These are phyloP conservation scores for Ornithoptera priamus DNA, from an alignment of 2,888 invertebrate genomes.

Conservation along the genomic window DNA sequence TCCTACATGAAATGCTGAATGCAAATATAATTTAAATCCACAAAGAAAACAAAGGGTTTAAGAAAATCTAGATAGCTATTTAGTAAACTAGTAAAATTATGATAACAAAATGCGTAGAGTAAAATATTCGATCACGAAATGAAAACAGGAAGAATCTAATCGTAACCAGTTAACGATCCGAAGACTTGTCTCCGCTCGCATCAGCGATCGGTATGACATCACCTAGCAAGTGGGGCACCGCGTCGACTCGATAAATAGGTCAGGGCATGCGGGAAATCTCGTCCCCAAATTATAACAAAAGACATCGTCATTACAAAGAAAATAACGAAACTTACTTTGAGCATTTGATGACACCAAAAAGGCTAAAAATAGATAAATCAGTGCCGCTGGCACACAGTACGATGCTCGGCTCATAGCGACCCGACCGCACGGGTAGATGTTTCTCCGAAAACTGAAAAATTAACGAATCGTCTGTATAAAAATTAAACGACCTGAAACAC, in stretches of 20 bases:
- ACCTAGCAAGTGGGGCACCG: slow-evolving; percentile 24
- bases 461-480: background rate
- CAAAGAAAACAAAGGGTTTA: slow-evolving; percentile 5
- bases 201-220: slow-evolving; percentile 29
- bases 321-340: slow-evolving; percentile 53
- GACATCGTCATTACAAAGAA: background rate
- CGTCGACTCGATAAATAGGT: slow-evolving; percentile 19
- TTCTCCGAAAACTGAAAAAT: slow-evolving; percentile 15
- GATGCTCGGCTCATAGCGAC: slow-evolving; percentile 38
- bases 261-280: slow-evolving; percentile 8
- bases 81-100: too few species aligned
- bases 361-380: slow-evolving; percentile 58
- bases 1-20: too few species aligned
- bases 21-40: background rate
- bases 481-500: background rate
- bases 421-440: slow-evolving; percentile 6
- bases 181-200: background rate
- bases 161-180: slow-evolving; percentile 2
- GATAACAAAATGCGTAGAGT: too few species aligned
- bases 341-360: slow-evolving; percentile 53
- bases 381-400: slow-evolving; percentile 43
- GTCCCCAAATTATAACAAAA: background rate
- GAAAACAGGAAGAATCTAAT: slow-evolving; percentile 1
- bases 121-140: too few species aligned
- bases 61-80: background rate